A percentile compares a stretch with the other conserved stretches of the same genome.
phyloP scores from a whole-genome alignment of 2,888 invertebrate genomes.

The Invenusta paracnida region DNA sequence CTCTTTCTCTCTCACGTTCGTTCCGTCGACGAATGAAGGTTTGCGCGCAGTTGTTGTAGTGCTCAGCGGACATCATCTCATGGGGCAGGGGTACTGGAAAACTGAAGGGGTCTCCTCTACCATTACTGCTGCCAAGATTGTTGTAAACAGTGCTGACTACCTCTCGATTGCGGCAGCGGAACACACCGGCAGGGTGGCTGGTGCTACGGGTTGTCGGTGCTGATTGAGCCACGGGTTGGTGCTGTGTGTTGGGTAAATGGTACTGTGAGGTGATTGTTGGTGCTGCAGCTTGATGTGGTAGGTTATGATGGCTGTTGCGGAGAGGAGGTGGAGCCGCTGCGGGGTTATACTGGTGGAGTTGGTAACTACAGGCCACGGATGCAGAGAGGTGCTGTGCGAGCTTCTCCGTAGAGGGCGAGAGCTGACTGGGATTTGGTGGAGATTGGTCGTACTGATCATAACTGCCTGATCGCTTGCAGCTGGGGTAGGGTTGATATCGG shows the following conservation, averaged over 20 bases:
- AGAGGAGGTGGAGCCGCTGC: too few relatives aligned
- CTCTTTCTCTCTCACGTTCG: slow-evolving; percentile 58
- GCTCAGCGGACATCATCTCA: neutral
- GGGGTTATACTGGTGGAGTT: too few relatives aligned
- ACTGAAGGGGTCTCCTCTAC: slow-evolving; percentile 37
- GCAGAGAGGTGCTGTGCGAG: neutral
- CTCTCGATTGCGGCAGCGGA: neutral
- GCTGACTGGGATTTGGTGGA: neutral
- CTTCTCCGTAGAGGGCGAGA: neutral
- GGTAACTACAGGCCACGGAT: too few relatives aligned
- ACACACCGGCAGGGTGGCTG: too few relatives aligned
- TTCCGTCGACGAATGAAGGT: slow-evolving; percentile 56
- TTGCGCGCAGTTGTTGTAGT: slow-evolving; percentile 50
- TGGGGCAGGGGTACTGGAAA: slow-evolving; percentile 32
- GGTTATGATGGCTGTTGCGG: too few relatives aligned
- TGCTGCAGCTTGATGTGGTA: neutral
- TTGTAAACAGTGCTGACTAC: too few relatives aligned
- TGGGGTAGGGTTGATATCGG: neutral
- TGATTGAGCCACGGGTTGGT: too few relatives aligned
- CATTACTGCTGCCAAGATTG: too few relatives aligned
- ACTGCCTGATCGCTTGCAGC: neutral
- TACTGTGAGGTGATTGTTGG: too few relatives aligned
- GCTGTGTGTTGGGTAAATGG: too few relatives aligned
- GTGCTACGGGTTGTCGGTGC: too few relatives aligned
- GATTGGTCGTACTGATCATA: neutral